Evolutionary conservation across 2,797 vertebrate species (phyloP).

Genomic region (Enteromius treurensis): DNA sequence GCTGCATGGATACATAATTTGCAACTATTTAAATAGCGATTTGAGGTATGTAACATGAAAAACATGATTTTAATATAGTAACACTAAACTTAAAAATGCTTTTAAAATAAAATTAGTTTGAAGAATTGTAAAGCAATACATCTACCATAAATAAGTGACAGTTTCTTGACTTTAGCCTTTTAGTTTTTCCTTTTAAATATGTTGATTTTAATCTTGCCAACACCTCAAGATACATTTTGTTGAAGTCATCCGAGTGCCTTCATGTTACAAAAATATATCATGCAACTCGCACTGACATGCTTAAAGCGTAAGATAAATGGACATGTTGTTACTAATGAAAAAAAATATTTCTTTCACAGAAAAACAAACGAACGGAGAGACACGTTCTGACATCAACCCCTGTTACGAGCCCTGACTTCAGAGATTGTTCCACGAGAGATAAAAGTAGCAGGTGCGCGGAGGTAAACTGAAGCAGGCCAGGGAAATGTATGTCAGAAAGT

Average conservation of each 20-base stretch:
- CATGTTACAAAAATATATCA: neutral
- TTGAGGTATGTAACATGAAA: conserved; percentile 37
- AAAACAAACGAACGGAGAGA: conserved; percentile 4
- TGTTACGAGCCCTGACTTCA: conserved; percentile 31
- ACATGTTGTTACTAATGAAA: neutral
- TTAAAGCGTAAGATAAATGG: neutral
- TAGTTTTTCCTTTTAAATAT: neutral
- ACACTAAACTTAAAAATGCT: neutral
- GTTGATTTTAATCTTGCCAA: neutral
- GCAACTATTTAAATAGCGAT: neutral
- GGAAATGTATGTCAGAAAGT: conserved; percentile 39
- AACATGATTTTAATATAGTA: neutral
- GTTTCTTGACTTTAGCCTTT: neutral
- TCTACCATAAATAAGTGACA: neutral
- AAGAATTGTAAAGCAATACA: neutral
- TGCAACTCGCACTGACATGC: neutral
- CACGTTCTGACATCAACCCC: neutral
- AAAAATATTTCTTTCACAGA: conserved; percentile 14
- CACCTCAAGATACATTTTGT: neutral
- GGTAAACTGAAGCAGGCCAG: conserved; percentile 39
- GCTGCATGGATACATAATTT: conserved; percentile 43
- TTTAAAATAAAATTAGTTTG: neutral
- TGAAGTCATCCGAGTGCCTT: neutral
- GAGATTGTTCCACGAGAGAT: conserved; percentile 53
- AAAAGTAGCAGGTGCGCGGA: conserved; percentile 54